Percentiles rank a stretch among this genome's conserved stretches.
These are phyloP conservation scores for Euzetes globulus DNA, from an alignment of 2,888 invertebrate species.

Conservation along the genomic window DNA sequence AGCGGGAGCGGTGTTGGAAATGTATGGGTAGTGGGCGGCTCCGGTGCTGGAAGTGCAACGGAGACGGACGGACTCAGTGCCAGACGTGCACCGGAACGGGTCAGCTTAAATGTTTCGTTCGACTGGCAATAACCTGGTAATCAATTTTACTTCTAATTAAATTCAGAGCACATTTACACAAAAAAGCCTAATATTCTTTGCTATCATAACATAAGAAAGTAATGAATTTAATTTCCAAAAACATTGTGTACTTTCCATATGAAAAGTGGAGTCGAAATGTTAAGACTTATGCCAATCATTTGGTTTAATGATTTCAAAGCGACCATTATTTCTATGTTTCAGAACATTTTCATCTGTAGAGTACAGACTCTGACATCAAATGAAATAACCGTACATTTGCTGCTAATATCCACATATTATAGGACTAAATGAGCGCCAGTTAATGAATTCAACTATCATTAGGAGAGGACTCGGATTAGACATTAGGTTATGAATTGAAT, in stretches of 20 bases:
- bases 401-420: no score
- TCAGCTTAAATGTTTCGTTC: conserved; percentile 50
- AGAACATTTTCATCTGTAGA: not conserved
- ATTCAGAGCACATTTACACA: conserved; percentile 1
- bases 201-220: not conserved
- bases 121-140: conserved; percentile 45
- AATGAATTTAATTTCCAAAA: not conserved
- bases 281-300: conserved; percentile 3
- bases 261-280: not conserved
- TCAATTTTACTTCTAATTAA: not conserved
- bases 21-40: conserved; percentile 51
- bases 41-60: conserved; percentile 48
- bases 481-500: no score
- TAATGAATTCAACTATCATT: no score
- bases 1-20: conserved; percentile 46
- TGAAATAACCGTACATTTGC: not conserved
- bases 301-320: conserved; percentile 11
- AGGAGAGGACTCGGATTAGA: no score
- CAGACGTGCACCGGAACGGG: conserved; percentile 49
- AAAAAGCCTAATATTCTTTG: not conserved
- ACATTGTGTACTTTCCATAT: not conserved
- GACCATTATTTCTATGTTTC: not conserved
- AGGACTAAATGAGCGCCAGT: no score
- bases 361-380: not conserved
- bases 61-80: conserved; percentile 50